phyloP scores from a whole-genome alignment of 2,888 invertebrate species.

The Vanessa cardui region DNA sequence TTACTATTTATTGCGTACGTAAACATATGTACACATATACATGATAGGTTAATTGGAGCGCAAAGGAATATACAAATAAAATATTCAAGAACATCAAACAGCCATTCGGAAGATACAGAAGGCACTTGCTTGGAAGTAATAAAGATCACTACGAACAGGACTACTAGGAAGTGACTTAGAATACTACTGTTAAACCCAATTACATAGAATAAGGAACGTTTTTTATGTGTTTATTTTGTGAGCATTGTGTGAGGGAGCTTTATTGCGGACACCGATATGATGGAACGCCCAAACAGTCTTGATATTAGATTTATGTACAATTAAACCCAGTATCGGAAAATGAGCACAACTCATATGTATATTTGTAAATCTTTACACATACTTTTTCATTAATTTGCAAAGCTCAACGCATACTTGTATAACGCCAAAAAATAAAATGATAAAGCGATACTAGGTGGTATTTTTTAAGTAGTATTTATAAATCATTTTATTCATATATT shows the following conservation, averaged over 20 bases:
- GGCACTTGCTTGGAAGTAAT: background rate
- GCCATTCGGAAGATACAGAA: background rate
- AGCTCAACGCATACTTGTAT: no score
- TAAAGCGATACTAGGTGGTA: no score
- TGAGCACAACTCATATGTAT: background rate
- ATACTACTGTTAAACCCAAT: background rate
- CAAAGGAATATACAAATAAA: no score
- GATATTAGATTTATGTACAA: slow-evolving; percentile 8
- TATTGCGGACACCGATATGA: background rate
- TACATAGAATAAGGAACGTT: slow-evolving; percentile 30
- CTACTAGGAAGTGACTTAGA: background rate
- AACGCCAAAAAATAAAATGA: no score
- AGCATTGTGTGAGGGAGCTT: slow-evolving; percentile 12
- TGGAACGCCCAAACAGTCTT: background rate
- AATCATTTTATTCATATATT: no score
- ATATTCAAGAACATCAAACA: background rate
- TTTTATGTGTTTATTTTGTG: slow-evolving; percentile 9
- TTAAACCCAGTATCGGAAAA: background rate
- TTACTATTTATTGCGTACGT: no score
- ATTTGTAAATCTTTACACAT: background rate
- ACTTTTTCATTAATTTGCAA: no score
- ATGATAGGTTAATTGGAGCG: no score
- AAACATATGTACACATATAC: no score
- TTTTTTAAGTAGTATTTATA: no score
- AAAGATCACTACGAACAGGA: background rate